These are phyloP conservation scores for Sebastes fasciatus DNA, from an alignment of 2,113 vertebrate species.

Conservation along the genomic window DNA sequence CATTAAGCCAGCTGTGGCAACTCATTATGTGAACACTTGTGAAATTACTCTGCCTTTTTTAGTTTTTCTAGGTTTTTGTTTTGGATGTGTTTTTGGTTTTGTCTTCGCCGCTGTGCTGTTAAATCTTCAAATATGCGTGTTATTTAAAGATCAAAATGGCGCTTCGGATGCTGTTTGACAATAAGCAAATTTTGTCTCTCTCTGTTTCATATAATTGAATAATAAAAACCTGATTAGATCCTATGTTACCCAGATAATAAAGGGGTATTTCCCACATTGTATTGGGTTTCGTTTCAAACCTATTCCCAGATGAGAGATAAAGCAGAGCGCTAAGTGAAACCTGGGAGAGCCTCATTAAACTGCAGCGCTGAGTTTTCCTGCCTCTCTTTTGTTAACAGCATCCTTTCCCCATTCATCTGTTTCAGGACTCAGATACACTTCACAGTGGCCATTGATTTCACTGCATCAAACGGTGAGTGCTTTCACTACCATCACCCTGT, in stretches of 20 bases:
- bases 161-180: neutral
- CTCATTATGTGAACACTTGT: constrained; percentile 25
- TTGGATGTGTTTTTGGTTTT: constrained; percentile 2
- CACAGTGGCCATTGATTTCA: constrained; percentile 98
- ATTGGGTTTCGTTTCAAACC: constrained; percentile 6
- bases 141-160: constrained; percentile 1
- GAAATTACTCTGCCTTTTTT: constrained; percentile 31
- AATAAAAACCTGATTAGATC: neutral
- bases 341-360: constrained; percentile 59
- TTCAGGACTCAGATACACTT: constrained; percentile 96
- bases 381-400: constrained; percentile 55
- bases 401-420: constrained; percentile 56
- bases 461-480: constrained; percentile 94
- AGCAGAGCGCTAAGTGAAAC: constrained; percentile 28
- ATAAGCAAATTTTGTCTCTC: neutral
- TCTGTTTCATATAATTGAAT: neutral
- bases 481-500: constrained; percentile 10
- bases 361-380: constrained; percentile 36
- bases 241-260: constrained; percentile 1
- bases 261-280: neutral
- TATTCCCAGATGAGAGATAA: constrained; percentile 38
- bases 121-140: constrained; percentile 28
- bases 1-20: constrained; percentile 26
- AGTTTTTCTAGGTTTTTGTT: neutral
- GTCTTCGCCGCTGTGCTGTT: neutral